Conservation (phyloP, 2,113 vertebrate genomes). For the Tetrax tetrax region DNA sequence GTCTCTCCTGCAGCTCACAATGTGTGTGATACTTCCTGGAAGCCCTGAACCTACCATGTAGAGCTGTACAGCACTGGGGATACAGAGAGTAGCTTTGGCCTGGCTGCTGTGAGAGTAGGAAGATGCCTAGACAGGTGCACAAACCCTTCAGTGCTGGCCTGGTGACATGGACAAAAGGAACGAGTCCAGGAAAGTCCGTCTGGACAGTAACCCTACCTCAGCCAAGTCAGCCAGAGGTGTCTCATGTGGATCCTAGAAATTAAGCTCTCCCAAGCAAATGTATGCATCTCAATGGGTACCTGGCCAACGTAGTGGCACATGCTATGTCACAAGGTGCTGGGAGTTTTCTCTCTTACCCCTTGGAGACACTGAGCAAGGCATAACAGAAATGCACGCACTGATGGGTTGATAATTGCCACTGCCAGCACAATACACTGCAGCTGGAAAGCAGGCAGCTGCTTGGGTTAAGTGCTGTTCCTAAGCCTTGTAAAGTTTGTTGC, state of each 20-base stretch:
- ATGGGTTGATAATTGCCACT: neutral
- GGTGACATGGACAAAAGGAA: neutral
- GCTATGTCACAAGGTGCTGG: rapidly evolving
- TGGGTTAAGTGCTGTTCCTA: neutral
- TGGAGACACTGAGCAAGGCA: neutral
- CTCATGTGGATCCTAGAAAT: neutral
- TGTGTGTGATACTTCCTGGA: neutral
- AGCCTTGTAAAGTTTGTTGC: slow-evolving; percentile 6
- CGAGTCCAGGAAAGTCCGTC: neutral
- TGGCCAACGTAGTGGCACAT: neutral
- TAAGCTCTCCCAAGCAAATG: neutral
- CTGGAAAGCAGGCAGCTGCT: neutral
- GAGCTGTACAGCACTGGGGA: neutral
- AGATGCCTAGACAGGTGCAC: neutral
- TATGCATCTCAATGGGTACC: neutral
- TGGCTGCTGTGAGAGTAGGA: neutral
- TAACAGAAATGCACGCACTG: neutral
- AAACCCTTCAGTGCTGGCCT: neutral
- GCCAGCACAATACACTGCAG: neutral
- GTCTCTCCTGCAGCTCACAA: neutral
- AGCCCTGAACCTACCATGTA: neutral
- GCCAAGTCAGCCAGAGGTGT: neutral
- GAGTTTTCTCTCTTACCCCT: neutral
- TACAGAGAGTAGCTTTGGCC: neutral
- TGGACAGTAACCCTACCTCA: neutral